Evolutionary conservation across 1,140 invertebrate species (phyloP).

Genomic region (Tetramorium simillimum): DNA sequence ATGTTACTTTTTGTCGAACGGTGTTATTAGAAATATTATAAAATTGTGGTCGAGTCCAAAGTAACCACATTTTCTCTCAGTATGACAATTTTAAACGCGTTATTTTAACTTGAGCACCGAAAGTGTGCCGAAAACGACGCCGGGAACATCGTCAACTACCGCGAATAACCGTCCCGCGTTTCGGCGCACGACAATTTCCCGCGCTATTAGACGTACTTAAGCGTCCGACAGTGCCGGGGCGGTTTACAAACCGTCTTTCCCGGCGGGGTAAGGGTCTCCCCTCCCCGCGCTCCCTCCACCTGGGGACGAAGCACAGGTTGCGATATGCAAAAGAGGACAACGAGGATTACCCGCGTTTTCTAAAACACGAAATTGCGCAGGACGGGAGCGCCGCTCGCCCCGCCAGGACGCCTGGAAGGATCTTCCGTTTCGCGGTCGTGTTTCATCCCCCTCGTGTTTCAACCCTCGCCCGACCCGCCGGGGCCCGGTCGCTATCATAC

Average conservation of each 20-base stretch:
- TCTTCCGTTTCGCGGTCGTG: not conserved
- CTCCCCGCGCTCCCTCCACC: not conserved
- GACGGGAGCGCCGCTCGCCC: too few species aligned
- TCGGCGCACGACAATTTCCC: slow-evolving; percentile 44
- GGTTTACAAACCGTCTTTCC: slow-evolving; percentile 37
- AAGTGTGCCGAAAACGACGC: not conserved
- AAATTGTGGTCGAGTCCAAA: too few species aligned
- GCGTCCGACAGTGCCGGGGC: slow-evolving; percentile 6
- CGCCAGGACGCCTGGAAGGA: too few species aligned
- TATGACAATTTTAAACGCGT: slow-evolving; percentile 14
- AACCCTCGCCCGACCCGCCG: slow-evolving; percentile 11
- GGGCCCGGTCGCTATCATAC: slow-evolving; percentile 47
- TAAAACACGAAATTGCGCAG: slow-evolving; percentile 40
- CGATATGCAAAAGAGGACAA: slow-evolving; percentile 65
- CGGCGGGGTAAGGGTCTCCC: not conserved
- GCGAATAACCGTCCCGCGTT: slow-evolving; percentile 11
- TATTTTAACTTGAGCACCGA: not conserved
- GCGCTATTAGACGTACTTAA: slow-evolving; percentile 36
- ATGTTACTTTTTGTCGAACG: too few species aligned
- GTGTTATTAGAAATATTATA: too few species aligned
- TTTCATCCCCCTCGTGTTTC: slow-evolving; percentile 21
- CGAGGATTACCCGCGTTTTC: slow-evolving; percentile 60
- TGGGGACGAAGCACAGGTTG: not conserved
- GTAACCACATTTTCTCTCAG: too few species aligned
- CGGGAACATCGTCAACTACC: not conserved